phyloP scores from a whole-genome alignment of 1,140 invertebrate genomes.

The Pteromalus puparum region DNA sequence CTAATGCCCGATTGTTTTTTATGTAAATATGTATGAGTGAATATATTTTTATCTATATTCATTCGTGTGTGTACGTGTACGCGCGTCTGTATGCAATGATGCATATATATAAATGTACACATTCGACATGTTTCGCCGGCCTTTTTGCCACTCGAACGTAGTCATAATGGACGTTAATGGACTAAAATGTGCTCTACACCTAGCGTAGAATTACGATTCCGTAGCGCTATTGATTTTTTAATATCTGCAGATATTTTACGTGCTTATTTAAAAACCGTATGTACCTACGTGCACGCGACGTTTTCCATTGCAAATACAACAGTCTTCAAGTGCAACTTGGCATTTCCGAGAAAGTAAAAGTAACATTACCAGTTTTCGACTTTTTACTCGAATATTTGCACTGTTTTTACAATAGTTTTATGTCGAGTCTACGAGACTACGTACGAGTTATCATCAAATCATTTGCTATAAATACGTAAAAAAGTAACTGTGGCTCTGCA shows the following conservation, averaged over 20 bases:
- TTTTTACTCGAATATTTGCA: not conserved
- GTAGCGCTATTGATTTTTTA: not conserved
- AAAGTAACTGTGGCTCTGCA: not conserved
- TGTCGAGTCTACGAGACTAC: not conserved
- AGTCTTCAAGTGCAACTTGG: not conserved
- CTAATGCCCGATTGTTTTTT: conserved; percentile 6
- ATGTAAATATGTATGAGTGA: conserved; percentile 37
- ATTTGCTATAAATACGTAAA: too few species aligned
- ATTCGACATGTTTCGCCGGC: not conserved
- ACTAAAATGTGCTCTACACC: conserved; percentile 15
- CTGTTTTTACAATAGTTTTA: not conserved
- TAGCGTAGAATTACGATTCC: not conserved
- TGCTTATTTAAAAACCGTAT: not conserved
- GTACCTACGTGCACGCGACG: not conserved
- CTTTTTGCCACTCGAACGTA: not conserved
- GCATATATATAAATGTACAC: conserved; percentile 12
- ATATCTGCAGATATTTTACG: not conserved
- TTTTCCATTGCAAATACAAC: not conserved
- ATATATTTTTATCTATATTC: conserved; percentile 22
- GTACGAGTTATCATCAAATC: too few species aligned
- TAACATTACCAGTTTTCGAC: not conserved
- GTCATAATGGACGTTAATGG: not conserved
- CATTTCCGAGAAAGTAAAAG: not conserved
- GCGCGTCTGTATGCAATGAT: not conserved
- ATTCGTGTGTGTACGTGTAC: conserved; percentile 10